A percentile compares a stretch with the other conserved stretches of the same genome.
phyloP scores from a whole-genome alignment of 2,797 vertebrate species.

The Propithecus perrieri region DNA sequence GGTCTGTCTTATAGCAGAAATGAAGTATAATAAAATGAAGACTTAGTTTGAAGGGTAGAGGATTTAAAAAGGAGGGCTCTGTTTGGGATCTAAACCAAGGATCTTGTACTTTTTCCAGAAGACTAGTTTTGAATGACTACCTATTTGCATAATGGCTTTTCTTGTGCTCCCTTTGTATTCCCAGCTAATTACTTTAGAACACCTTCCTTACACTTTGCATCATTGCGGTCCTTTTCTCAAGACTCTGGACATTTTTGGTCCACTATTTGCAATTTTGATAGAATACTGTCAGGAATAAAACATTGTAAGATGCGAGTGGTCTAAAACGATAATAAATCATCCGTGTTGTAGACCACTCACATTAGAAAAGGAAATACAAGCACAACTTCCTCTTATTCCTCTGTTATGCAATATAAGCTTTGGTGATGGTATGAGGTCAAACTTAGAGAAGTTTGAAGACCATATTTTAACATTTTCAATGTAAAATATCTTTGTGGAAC shows the following conservation, averaged over 20 bases:
- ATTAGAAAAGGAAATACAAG: neutral
- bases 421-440: neutral
- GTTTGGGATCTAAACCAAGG: neutral
- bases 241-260: neutral
- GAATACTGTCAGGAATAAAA: neutral
- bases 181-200: neutral
- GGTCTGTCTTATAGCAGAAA: neutral
- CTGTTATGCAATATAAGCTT: neutral
- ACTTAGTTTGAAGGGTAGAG: neutral
- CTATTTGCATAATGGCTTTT: neutral
- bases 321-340: neutral
- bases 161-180: neutral
- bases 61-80: neutral
- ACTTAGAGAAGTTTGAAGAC: neutral
- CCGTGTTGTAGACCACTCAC: fast-evolving
- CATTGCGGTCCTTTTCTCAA: neutral
- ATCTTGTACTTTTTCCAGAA: neutral
- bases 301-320: neutral
- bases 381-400: neutral
- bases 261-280: neutral
- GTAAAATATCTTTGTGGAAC: neutral
- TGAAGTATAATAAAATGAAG: neutral
- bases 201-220: neutral
- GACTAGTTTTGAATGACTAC: neutral
- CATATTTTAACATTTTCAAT: neutral